Evolutionary conservation across 2,113 vertebrate species (phyloP), one percentile per base, ranked within the genome.

Genomic region (Ciconia stormi): DNA sequence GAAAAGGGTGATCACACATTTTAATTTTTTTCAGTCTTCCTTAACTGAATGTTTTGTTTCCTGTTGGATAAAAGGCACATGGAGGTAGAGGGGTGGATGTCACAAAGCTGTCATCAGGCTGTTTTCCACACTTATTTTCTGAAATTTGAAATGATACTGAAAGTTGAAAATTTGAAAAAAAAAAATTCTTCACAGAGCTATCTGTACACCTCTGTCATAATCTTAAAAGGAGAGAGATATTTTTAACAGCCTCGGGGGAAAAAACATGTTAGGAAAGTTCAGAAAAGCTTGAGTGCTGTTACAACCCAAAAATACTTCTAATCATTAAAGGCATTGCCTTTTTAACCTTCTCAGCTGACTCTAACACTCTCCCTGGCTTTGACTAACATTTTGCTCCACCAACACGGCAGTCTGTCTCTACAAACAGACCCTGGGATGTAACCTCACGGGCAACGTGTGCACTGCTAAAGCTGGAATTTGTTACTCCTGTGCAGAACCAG

Each of bases 121-220:
- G 87, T 90, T 95, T 96, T 96, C 82, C n/a, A 78, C 82, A 62
- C 52, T 82, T 96, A 95, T 91, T 94, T 95, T 90, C 73, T 95
- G 73, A 91, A 90, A 95, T 93, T 85, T 96, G 52, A 87, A 96
- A 90, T 96, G 84, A 93, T 93, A 80, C 34, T 36, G 47, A 94
- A 93, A 69, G 78, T 82, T 85, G 89, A 95, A 93, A 65, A 76
- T 89, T 62, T 36, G 8, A 7, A 63, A 61, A 72, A 80, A 85
- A 72, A 27, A 67, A 40, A 11, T 46, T 90, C 55, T 95, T 94
- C 62, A 69, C 62, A 83, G 74, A 96, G 49, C 49, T 96, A 77
- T 96, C 93, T 92, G 74, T 77, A 95, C 85, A 97, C 95, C 92
- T 96, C 97, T 96, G 93, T 94, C 85, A 92, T 72, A 85, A 58